Percentiles rank a stretch among this genome's conserved stretches.
Conservation (phyloP, 2,797 vertebrate genomes). For the Danio kyathit region DNA sequence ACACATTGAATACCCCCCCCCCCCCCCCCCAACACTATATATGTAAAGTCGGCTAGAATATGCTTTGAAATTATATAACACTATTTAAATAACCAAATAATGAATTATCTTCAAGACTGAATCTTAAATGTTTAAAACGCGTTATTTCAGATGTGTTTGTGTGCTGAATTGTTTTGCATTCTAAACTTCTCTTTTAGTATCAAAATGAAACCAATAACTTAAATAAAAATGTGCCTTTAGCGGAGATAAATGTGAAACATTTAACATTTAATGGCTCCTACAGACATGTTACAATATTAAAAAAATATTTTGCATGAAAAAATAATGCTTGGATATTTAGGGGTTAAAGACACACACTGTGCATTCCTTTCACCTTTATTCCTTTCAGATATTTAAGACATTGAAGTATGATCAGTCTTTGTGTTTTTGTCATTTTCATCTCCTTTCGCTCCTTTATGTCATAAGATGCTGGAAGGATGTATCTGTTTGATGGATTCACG, state of each 20-base stretch:
- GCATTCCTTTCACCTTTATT: no score
- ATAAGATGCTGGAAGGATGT: constrained; percentile 7
- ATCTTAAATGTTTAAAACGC: background rate
- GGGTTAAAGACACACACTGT: background rate
- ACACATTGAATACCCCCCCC: no score
- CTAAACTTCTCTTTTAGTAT: background rate
- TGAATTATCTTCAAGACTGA: background rate
- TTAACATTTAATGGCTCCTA: no score
- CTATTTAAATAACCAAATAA: background rate
- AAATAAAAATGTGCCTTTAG: no score
- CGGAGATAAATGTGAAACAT: no score
- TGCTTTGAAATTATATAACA: background rate
- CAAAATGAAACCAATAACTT: no score
- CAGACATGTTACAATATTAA: background rate
- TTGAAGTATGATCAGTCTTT: constrained; percentile 45
- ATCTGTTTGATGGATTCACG: constrained; percentile 23
- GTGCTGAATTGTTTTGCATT: background rate
- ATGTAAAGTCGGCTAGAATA: background rate
- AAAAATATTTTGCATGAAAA: background rate
- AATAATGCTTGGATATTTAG: background rate
- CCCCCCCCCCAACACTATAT: no score
- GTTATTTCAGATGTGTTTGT: background rate
- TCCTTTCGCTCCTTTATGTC: constrained; percentile 31
- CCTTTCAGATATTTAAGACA: background rate
- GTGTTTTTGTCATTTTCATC: constrained; percentile 35